A percentile compares a stretch with the other conserved stretches of the same genome.
Conservation (phyloP, 2,888 invertebrate species). For the Eupithecia inturbata region DNA sequence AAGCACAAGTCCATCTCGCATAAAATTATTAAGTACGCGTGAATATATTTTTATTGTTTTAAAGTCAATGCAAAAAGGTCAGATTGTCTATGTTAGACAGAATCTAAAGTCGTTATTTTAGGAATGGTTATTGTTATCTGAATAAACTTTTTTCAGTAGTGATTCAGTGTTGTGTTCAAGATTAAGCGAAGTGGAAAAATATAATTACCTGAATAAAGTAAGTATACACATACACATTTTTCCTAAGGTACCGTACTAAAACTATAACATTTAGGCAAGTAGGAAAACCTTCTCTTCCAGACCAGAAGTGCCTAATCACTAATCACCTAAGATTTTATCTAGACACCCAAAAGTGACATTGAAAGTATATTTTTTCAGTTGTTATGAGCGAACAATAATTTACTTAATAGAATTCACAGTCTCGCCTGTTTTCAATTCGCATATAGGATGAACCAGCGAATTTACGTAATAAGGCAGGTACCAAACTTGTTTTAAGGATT, state of each 20-base stretch:
- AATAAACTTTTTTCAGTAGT: neutral
- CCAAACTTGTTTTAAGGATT: neutral
- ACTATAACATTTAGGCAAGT: too few relatives aligned
- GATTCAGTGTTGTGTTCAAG: neutral
- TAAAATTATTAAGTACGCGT: neutral
- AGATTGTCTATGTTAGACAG: neutral
- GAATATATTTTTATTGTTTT: conserved; percentile 4
- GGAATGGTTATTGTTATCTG: neutral
- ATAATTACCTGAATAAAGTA: neutral
- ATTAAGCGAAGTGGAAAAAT: neutral
- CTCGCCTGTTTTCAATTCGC: neutral
- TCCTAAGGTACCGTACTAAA: neutral
- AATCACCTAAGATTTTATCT: neutral
- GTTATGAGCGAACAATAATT: neutral
- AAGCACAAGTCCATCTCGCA: conserved; percentile 45
- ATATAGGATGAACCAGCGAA: neutral
- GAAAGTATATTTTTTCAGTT: neutral
- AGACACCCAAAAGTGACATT: neutral
- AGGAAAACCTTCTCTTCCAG: too few relatives aligned
- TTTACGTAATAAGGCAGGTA: neutral
- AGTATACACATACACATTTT: neutral
- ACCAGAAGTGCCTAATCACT: neutral
- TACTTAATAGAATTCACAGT: neutral
- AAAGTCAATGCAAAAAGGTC: neutral
- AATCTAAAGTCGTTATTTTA: neutral